Conservation (phyloP, 2,113 vertebrate species). For the Noturus placidus region DNA sequence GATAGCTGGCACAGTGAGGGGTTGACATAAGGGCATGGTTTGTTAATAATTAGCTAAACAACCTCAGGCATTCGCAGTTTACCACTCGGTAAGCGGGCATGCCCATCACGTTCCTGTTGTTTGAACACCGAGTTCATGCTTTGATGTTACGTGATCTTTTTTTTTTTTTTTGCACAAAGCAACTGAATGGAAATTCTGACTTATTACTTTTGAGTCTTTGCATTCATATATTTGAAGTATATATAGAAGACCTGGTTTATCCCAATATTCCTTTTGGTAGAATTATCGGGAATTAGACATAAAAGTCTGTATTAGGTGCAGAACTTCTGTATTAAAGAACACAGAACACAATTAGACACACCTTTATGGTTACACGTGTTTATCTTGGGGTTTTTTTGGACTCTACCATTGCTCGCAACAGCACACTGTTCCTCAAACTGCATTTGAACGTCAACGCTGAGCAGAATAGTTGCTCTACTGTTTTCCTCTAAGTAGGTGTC, state of each 20-base stretch:
- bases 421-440: neutral
- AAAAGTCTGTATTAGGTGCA: neutral
- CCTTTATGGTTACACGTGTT: neutral
- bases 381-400: conserved; percentile 22
- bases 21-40: conserved; percentile 48
- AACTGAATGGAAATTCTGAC: conserved; percentile 23
- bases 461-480: conserved; percentile 24
- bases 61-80: conserved; percentile 35
- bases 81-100: conserved; percentile 1
- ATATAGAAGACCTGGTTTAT: conserved; percentile 13
- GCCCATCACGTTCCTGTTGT: conserved; percentile 17
- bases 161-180: neutral
- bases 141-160: conserved; percentile 1
- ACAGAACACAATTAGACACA: neutral
- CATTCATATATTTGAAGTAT: neutral
- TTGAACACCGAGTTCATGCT: neutral
- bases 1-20: conserved; percentile 43
- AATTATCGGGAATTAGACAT: neutral
- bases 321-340: conserved; percentile 7
- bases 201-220: neutral
- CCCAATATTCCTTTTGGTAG: neutral
- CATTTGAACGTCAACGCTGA: neutral
- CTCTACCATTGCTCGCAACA: neutral
- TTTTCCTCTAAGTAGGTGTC: conserved; percentile 15
- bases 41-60: conserved; percentile 50